A percentile compares a stretch with the other conserved stretches of the same genome.
These are phyloP conservation scores for Kryptolebias ocellatus DNA, from an alignment of 2,797 vertebrate species.

Conservation along the genomic window DNA sequence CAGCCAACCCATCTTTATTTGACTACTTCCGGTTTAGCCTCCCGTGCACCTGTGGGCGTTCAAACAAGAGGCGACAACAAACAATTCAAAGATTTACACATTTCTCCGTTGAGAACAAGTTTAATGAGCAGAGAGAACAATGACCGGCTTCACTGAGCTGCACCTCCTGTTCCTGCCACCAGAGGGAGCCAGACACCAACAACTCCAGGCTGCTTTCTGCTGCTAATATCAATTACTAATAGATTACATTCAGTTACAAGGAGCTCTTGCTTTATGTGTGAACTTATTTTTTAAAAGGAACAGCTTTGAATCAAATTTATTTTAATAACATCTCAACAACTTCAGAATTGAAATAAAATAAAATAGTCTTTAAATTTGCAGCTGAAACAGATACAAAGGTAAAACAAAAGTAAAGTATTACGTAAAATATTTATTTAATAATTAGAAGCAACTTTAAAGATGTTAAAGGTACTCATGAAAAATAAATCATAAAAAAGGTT, in stretches of 20 bases:
- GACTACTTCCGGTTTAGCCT: neutral
- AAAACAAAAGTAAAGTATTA: no score
- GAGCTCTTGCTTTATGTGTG: neutral
- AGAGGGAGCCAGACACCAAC: constrained; percentile 41
- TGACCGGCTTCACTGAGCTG: neutral
- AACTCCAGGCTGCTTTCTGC: no score
- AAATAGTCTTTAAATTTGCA: no score
- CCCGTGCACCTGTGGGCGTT: neutral
- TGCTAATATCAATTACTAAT: no score
- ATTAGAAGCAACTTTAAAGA: no score
- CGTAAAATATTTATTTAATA: no score
- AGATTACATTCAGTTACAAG: no score
- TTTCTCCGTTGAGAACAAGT: neutral
- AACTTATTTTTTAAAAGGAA: neutral
- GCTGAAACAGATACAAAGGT: no score
- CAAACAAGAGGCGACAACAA: neutral
- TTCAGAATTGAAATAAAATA: no score
- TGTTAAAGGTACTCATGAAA: no score
- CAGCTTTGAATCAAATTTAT: neutral
- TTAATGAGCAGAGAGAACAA: constrained; percentile 27
- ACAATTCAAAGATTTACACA: neutral
- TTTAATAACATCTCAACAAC: no score
- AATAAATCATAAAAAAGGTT: no score
- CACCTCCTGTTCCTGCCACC: constrained; percentile 7
- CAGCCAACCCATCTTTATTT: neutral